Conservation (phyloP, 2,888 invertebrate genomes). For the Homarus gammarus region DNA sequence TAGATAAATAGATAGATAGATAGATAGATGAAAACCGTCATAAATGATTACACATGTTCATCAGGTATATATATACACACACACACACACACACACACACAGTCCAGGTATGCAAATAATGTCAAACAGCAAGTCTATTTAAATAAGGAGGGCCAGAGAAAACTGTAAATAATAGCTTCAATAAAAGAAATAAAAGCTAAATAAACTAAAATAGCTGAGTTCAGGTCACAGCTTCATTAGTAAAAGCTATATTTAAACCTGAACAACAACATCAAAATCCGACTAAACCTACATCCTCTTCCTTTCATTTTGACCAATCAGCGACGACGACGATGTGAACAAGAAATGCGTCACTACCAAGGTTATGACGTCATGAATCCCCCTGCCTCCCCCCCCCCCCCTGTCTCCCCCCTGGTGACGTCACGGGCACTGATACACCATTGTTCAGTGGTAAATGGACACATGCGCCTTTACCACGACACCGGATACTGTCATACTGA, state of each 20-base stretch:
- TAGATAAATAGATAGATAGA: too few species aligned
- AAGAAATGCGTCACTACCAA: background rate
- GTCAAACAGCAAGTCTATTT: too few species aligned
- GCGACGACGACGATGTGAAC: background rate
- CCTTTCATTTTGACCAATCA: background rate
- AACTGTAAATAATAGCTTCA: too few species aligned
- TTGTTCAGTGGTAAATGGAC: too few species aligned
- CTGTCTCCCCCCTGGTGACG: background rate
- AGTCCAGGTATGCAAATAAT: too few species aligned
- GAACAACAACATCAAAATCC: background rate
- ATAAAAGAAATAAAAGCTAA: too few species aligned
- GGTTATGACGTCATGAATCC: background rate
- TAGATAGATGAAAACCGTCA: background rate
- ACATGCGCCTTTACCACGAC: too few species aligned
- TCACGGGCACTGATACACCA: background rate
- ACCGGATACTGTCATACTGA: too few species aligned
- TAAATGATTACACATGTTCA: background rate
- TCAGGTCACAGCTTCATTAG: too few species aligned
- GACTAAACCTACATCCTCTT: slow-evolving; percentile 52
- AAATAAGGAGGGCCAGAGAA: too few species aligned
- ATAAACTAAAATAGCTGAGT: too few species aligned
- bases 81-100: too few species aligned
- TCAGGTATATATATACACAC: background rate
- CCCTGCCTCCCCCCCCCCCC: background rate
- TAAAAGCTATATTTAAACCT: background rate